phyloP scores from a whole-genome alignment of 2,888 invertebrate genomes.

The Nesidiocoris tenuis region DNA sequence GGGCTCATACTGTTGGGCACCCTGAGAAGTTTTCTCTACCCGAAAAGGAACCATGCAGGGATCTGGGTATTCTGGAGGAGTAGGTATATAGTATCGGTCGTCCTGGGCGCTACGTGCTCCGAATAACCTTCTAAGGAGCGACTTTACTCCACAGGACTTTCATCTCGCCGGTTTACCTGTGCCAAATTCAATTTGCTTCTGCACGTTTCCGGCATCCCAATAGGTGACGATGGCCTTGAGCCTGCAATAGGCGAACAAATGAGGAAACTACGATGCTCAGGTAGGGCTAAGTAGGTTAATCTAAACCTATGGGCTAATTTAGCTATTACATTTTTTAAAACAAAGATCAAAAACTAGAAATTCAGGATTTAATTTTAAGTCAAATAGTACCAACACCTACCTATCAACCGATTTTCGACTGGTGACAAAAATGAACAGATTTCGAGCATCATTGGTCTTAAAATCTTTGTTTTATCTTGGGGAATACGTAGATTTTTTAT shows the following conservation, averaged over 20 bases:
- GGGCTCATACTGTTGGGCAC: background rate
- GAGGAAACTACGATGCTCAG: no score
- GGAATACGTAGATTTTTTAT: no score
- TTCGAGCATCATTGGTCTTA: no score
- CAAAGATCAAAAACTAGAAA: no score
- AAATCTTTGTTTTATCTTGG: no score
- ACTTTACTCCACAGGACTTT: slow-evolving; percentile 12
- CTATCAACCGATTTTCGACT: no score
- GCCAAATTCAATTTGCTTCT: slow-evolving; percentile 41
- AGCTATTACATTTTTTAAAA: no score
- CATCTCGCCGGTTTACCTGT: slow-evolving; percentile 40
- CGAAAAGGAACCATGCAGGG: background rate
- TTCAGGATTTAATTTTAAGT: no score
- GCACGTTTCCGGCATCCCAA: slow-evolving; percentile 22
- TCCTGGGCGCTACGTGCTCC: slow-evolving; percentile 28
- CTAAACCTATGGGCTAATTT: no score
- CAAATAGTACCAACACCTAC: no score
- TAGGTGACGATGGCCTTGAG: background rate
- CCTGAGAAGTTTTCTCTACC: background rate
- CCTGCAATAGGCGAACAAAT: background rate
- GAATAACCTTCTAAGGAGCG: slow-evolving; percentile 1
- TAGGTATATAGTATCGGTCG: slow-evolving; percentile 20
- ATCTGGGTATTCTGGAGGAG: background rate
- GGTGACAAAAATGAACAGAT: no score
- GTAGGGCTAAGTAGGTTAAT: no score